Base-by-base conservation (phyloP, 2,113 vertebrate genomes). In the Pagrus major region DNA sequence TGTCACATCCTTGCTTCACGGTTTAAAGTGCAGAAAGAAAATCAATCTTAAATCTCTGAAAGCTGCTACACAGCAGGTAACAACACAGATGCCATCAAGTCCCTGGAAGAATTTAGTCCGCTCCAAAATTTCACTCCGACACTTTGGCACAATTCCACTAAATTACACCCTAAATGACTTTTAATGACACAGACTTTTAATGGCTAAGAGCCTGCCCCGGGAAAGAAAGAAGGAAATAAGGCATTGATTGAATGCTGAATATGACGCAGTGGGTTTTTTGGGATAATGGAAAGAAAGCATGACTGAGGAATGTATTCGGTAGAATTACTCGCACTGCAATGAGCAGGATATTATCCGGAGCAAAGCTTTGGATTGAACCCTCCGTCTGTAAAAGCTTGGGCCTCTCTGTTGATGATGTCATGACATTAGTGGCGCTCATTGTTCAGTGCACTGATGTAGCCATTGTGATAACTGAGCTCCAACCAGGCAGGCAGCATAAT, bases 91-190 rank as follows among this genome's bases (percentile, higher is more conserved):
- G 54, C 61, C 55, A 70, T 71, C 33, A 44, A 52, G 49, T 52
- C 6, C 47, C 11, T 49, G 44, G 67, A 70, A 75, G 63, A 90
- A 72, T 81, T 80, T 42, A 42, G 75, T 59, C 71, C 56, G 71
- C 54, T 74, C 46, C 5, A 29, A 71, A 71, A 83, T 67, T 47
- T 71, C 59, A 41, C 63, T 35, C 59, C 52, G 56, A 46, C 54
- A 67, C 68, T 74, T 75, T 9, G 7, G 49, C 51, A 84, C 74
- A 78, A 80, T 85, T 70, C 69, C 46, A 33, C 78, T 54, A 86
- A 86, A 91, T 87, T 73, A 64, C 54, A 64, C 37, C 51, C 25
- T 51, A n/a, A 85, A 87, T 80, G 3, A 68, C 71, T 80, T 68
- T 73, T 77, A 84, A 88, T 88, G 80, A 39, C 44, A 52, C 71